These are phyloP conservation scores for Microcebus jonahi DNA, from an alignment of 2,113 vertebrate genomes.

Conservation along the genomic window DNA sequence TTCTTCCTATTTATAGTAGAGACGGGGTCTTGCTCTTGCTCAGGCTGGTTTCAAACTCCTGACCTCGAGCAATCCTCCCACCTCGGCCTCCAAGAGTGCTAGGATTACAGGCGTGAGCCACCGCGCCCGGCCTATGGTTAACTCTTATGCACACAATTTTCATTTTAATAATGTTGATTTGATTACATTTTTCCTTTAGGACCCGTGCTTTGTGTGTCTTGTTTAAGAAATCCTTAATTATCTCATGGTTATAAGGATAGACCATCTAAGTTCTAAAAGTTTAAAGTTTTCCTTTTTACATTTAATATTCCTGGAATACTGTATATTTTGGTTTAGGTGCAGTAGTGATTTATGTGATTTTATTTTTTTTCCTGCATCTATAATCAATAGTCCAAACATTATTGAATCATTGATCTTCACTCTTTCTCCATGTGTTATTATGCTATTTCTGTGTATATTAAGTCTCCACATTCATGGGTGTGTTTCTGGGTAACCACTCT, in stretches of 20 bases:
- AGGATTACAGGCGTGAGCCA: no score
- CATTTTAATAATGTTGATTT: background rate
- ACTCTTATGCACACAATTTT: background rate
- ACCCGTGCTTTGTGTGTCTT: background rate
- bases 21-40: no score
- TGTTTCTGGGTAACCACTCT: background rate
- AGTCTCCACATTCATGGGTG: background rate
- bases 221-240: constrained; percentile 6
- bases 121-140: no score
- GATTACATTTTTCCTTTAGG: background rate
- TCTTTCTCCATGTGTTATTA: background rate
- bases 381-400: background rate
- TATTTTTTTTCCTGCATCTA: background rate
- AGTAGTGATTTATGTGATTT: background rate
- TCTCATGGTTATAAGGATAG: background rate
- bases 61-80: no score
- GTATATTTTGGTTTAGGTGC: background rate
- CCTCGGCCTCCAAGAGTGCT: no score
- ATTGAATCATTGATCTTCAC: background rate
- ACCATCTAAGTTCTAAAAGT: background rate
- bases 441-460: background rate
- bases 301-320: background rate
- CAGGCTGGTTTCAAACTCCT: no score
- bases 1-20: no score
- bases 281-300: background rate